Evolutionary conservation across 2,113 vertebrate species (phyloP), one percentile per base, ranked within the genome.

Genomic region (Sinocyclocheilus grahami): DNA sequence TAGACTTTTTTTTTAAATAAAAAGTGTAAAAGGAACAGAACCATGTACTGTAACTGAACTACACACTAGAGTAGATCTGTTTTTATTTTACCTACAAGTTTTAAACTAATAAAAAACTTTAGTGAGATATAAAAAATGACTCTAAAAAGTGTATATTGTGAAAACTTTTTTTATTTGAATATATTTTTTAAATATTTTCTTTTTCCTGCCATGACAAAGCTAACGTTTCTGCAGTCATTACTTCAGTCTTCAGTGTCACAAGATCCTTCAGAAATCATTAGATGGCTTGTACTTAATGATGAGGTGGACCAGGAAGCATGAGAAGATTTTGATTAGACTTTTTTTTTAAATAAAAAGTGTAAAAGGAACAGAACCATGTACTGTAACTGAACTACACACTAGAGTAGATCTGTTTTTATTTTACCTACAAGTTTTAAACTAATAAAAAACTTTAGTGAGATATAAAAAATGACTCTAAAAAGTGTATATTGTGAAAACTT

Each of bases 271-370:
- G 53, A 55, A 55, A 16, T 53, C 20, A 20, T 20, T 20, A 95
- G 96, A 96, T 97, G 96, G 96, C 92, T 96, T 96, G 96, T 97
- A 96, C 96, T 83, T 95, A 95, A 65, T 82, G 39, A 69, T 67
- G 46, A 69, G 63, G 60, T 78, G 46, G 76, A 33, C 76, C 62
- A 82, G 42, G 14, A 67, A 67, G 22, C 60, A 67, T 48, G 62
- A 82, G 39, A 27, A 8, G 10, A 62, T 39, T 79, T 39, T 79
- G 53, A 60, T 79, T 39, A 62, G 55, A 22, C 30, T 12, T 78
- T 22, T 37, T 37, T 27, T 78, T 60, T 18, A 4, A 76, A 75
- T 75, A 11, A 75, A 76, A 48, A 3, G 12, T 3, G 72, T 76
- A 27, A 27, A 76, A 76, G 12, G 11, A 7, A 48, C 11, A 46